These are phyloP conservation scores for Bambusicola thoracicus DNA, from an alignment of 2,113 vertebrate species.

Conservation along the genomic window DNA sequence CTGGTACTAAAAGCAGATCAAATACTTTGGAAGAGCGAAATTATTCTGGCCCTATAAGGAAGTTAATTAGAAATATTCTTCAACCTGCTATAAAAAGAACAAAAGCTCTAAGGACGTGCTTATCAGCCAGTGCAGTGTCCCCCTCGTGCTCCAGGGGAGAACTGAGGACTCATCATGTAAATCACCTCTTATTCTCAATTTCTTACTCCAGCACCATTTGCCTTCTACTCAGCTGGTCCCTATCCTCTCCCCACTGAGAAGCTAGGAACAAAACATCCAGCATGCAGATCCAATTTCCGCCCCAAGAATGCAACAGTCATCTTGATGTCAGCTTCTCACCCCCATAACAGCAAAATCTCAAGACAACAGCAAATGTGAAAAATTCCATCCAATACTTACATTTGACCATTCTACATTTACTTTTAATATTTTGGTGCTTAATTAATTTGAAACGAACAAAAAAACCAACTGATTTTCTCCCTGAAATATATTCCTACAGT, in stretches of 20 bases:
- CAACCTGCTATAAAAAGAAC: constrained; percentile 49
- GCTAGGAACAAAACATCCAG: background rate
- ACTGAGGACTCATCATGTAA: background rate
- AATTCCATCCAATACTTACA: background rate
- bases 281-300: background rate
- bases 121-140: background rate
- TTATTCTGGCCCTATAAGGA: constrained; percentile 32
- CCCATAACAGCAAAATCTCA: background rate
- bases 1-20: background rate
- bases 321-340: background rate
- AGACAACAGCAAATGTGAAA: rapidly evolving
- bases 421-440: background rate
- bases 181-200: background rate
- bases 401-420: background rate
- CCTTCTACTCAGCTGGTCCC: background rate
- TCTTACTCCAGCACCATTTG: background rate
- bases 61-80: constrained; percentile 66
- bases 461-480: background rate
- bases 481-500: background rate
- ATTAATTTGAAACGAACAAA: background rate
- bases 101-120: rapidly evolving
- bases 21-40: constrained; percentile 11
- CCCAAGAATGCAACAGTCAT: background rate
- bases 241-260: background rate
- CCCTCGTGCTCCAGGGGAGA: background rate